Evolutionary conservation across 2,113 vertebrate species (phyloP).

Genomic region (Rissa tridactyla): DNA sequence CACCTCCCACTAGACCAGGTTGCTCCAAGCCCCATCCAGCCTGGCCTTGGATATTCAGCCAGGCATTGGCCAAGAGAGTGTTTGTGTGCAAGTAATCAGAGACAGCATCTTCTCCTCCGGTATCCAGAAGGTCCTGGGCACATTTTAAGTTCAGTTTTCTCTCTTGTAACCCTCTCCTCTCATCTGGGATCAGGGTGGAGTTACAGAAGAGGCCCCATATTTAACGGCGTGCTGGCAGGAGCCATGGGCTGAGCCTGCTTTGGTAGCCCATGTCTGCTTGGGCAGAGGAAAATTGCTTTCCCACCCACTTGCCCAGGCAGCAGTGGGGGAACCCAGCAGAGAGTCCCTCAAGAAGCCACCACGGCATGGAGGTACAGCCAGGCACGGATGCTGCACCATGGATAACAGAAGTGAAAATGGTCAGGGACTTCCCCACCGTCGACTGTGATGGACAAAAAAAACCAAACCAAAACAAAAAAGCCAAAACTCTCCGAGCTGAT

Average conservation of each 20-base stretch:
- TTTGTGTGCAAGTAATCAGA: not conserved
- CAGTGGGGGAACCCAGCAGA: not conserved
- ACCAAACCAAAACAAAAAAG: too few species aligned
- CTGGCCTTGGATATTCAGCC: not conserved
- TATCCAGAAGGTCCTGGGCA: not conserved
- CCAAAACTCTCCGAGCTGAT: not conserved
- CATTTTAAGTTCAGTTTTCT: not conserved
- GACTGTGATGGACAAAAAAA: not conserved
- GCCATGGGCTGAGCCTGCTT: not conserved
- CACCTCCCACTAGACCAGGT: not conserved
- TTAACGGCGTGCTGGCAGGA: not conserved
- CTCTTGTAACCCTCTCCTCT: not conserved
- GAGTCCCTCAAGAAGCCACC: not conserved
- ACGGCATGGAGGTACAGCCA: not conserved
- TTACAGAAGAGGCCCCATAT: too few species aligned
- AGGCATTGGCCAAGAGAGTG: not conserved
- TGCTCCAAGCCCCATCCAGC: not conserved
- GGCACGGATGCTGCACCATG: accelerated
- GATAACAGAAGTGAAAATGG: not conserved
- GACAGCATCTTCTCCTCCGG: not conserved
- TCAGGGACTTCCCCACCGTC: accelerated
- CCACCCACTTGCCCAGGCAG: not conserved
- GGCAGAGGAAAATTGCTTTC: not conserved
- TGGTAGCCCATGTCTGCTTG: accelerated
- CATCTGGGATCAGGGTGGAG: not conserved